A percentile compares a stretch with the other conserved stretches of the same genome.
Conservation (phyloP, 2,113 vertebrate species). For the Thamnaconus septentrionalis region DNA sequence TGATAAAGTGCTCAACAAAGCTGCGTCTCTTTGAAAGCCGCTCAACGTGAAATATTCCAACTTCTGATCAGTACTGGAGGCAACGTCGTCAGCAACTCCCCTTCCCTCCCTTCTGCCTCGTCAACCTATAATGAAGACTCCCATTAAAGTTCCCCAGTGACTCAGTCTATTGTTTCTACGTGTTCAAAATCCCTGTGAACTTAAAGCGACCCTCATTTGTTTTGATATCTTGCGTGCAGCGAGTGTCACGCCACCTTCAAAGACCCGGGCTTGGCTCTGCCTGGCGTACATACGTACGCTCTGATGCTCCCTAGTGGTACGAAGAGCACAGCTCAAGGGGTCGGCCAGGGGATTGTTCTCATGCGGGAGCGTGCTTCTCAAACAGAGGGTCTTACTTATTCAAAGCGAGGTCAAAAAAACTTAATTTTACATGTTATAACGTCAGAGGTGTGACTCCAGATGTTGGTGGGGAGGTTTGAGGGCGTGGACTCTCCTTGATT, state of each 20-base stretch:
- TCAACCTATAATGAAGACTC: conserved; percentile 28
- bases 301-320: conserved; percentile 69
- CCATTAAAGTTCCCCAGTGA: conserved; percentile 36
- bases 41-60: conserved; percentile 2
- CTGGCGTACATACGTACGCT: conserved; percentile 44
- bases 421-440: too few species aligned
- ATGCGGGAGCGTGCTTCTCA: not conserved
- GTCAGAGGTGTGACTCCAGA: conserved; percentile 10
- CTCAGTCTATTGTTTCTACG: conserved; percentile 15
- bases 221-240: conserved; percentile 34
- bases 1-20: conserved; percentile 6
- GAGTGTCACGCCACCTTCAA: conserved; percentile 18
- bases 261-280: conserved; percentile 3
- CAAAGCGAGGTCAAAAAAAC: too few species aligned
- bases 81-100: conserved; percentile 34
- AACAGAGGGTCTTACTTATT: too few species aligned
- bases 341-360: conserved; percentile 15
- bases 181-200: conserved; percentile 36
- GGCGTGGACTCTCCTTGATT: not conserved
- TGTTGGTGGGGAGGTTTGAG: not conserved
- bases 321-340: conserved; percentile 53
- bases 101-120: conserved; percentile 19
- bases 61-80: not conserved
- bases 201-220: conserved; percentile 35
- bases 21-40: conserved; percentile 15